A percentile compares a stretch with the other conserved stretches of the same genome.
These are phyloP conservation scores for Gonatopus flavifemur DNA, from an alignment of 1,140 invertebrate genomes.

Conservation along the genomic window DNA sequence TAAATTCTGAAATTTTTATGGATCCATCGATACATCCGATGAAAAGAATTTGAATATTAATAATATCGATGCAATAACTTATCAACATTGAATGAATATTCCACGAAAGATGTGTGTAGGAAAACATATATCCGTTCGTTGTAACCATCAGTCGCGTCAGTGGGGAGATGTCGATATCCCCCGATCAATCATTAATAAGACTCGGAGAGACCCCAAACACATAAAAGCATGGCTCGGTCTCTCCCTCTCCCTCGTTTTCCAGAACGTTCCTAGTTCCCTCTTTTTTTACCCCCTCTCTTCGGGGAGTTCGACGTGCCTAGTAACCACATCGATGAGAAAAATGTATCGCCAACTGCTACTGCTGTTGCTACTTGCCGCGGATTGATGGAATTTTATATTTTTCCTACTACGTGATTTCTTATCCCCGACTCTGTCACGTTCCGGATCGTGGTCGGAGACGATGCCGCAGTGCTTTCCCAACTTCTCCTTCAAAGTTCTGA, in stretches of 20 bases:
- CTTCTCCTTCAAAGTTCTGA: too few species aligned
- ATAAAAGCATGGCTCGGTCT: slow-evolving; percentile 38
- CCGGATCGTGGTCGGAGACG: too few species aligned
- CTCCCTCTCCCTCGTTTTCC: slow-evolving; percentile 23
- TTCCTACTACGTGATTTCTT: slow-evolving; percentile 46
- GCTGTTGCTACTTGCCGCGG: slow-evolving; percentile 24
- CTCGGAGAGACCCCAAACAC: slow-evolving; percentile 52
- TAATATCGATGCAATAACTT: too few species aligned
- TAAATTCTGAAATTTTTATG: too few species aligned
- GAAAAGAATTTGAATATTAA: too few species aligned
- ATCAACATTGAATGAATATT: too few species aligned
- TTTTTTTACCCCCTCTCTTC: neutral
- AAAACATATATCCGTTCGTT: too few species aligned
- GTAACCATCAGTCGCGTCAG: slow-evolving; percentile 48
- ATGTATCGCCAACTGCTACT: slow-evolving; percentile 50
- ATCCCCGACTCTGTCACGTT: slow-evolving; percentile 32
- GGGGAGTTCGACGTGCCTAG: neutral
- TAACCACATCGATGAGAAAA: slow-evolving; percentile 26
- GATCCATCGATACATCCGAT: too few species aligned
- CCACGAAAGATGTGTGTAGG: too few species aligned
- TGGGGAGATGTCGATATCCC: slow-evolving; percentile 58
- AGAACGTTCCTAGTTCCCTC: neutral
- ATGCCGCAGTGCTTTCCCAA: too few species aligned
- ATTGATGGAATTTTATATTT: slow-evolving; percentile 60
- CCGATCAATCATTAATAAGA: slow-evolving; percentile 61